Conservation (phyloP, 2,113 vertebrate genomes). For the Pelmatolapia mariae region DNA sequence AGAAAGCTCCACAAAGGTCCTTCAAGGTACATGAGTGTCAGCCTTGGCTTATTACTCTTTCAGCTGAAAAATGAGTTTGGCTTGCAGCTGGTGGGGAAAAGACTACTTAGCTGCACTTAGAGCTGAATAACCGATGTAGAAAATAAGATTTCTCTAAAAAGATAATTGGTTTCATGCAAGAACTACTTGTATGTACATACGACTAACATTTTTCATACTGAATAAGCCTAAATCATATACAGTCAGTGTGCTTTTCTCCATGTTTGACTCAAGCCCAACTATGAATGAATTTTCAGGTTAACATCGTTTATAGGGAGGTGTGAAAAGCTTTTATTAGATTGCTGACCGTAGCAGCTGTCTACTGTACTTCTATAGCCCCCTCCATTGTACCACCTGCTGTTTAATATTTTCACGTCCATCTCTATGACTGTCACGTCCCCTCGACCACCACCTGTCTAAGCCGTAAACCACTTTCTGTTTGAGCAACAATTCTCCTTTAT, state of each 20-base stretch:
- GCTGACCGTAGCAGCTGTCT: not conserved
- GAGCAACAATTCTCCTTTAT: not conserved
- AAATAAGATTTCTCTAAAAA: not conserved
- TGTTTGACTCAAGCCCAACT: not conserved
- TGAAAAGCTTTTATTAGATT: not conserved
- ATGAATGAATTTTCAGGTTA: not conserved
- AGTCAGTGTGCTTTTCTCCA: not conserved
- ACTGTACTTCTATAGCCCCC: not conserved
- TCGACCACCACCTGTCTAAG: not conserved
- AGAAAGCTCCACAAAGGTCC: not conserved
- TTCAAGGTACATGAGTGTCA: not conserved
- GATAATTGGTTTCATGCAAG: not conserved
- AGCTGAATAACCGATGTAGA: not conserved
- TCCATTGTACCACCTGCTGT: not conserved
- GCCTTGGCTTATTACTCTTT: not conserved
- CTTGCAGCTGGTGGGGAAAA: not conserved
- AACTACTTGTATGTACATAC: not conserved
- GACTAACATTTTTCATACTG: not conserved
- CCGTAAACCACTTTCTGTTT: not conserved
- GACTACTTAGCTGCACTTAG: not conserved
- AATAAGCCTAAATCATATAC: not conserved
- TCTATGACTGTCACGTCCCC: not conserved
- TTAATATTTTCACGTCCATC: not conserved
- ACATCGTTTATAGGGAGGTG: not conserved
- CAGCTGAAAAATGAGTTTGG: constrained; percentile 2